phyloP scores from a whole-genome alignment of 2,888 invertebrate genomes.

The Drosophila atripex region DNA sequence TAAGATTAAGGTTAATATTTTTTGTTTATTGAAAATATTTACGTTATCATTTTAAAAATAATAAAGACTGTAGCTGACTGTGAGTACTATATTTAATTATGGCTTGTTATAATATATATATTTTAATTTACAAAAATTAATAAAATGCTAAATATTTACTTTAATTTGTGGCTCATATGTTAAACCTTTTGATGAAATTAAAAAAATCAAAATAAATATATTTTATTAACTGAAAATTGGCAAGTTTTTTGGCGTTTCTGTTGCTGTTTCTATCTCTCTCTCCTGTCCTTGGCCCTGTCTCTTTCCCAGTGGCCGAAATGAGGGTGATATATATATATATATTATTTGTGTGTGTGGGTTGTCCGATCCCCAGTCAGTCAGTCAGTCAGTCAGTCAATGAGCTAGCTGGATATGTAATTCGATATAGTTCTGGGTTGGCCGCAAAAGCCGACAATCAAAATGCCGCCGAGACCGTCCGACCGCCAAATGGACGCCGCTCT shows the following conservation, averaged over 20 bases:
- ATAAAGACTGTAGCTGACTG: too few species aligned
- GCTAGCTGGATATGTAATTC: conserved; percentile 54
- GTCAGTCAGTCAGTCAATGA: conserved; percentile 1
- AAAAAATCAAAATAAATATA: too few species aligned
- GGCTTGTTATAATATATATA: too few species aligned
- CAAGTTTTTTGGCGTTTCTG: not conserved
- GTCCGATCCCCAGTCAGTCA: conserved; percentile 12
- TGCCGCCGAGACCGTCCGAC: conserved; percentile 69
- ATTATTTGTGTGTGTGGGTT: not conserved
- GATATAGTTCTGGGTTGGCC: conserved; percentile 75
- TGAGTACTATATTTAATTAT: too few species aligned
- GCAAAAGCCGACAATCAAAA: conserved; percentile 73
- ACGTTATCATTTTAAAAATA: too few species aligned
- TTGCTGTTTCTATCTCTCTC: not conserved
- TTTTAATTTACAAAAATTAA: too few species aligned
- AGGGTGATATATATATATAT: conserved; percentile 17
- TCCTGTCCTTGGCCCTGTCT: not conserved
- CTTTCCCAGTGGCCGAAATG: not conserved
- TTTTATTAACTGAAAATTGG: not conserved
- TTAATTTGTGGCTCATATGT: too few species aligned
- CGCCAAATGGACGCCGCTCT: conserved; percentile 41
- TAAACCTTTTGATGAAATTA: too few species aligned
- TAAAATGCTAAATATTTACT: too few species aligned
- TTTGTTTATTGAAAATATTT: too few species aligned
- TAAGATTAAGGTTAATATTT: too few species aligned